Conservation (phyloP, 1,140 invertebrate species). For the Dendroctonus valens region DNA sequence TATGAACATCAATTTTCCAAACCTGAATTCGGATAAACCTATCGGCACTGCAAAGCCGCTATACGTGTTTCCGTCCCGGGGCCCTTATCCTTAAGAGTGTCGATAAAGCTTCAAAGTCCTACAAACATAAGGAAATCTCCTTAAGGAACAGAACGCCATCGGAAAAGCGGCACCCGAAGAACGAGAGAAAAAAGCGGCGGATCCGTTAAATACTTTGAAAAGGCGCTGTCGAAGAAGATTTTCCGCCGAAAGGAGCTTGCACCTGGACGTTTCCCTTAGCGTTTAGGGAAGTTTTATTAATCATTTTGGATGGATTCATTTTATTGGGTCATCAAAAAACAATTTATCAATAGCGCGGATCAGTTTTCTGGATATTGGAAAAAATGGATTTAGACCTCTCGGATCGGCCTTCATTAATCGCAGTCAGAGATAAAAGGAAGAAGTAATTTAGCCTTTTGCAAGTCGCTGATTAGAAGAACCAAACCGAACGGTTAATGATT, state of each 20-base stretch:
- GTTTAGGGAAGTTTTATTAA: conserved; percentile 10
- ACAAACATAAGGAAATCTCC: conserved; percentile 9
- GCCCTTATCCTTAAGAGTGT: background rate
- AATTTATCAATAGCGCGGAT: conserved; percentile 5
- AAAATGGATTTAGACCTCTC: conserved; percentile 4
- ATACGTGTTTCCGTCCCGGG: background rate
- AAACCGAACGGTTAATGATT: no score
- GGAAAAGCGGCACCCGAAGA: conserved; percentile 1
- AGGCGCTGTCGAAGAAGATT: conserved; percentile 16
- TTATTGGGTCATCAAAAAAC: conserved; percentile 11
- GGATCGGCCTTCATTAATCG: background rate
- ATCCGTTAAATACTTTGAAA: conserved; percentile 14
- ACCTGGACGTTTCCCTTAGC: conserved; percentile 12
- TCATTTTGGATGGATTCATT: conserved; percentile 7
- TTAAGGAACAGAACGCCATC: conserved; percentile 11
- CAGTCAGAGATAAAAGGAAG: no score
- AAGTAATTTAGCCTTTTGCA: no score
- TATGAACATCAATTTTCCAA: background rate
- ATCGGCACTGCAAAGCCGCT: conserved; percentile 5
- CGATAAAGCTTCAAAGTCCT: conserved; percentile 15
- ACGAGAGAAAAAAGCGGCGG: conserved; percentile 1
- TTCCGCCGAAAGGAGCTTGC: conserved; percentile 6
- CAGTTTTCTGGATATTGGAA: conserved; percentile 4
- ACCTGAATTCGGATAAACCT: conserved; percentile 2
- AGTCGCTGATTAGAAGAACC: no score